These are phyloP conservation scores for Epistrophe grossulariae DNA, from an alignment of 2,888 invertebrate species.

Conservation along the genomic window DNA sequence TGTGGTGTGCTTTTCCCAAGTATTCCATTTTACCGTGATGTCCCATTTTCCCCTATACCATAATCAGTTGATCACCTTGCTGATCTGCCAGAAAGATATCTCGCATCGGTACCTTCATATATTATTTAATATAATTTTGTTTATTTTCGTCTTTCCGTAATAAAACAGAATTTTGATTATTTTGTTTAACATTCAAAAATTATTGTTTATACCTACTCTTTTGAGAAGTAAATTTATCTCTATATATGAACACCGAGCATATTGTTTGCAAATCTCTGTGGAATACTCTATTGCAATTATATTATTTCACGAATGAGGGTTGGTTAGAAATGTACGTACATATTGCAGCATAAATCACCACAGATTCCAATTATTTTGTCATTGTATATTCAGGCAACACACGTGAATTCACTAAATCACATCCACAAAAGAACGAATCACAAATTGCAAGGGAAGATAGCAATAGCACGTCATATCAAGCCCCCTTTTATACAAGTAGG, in stretches of 20 bases:
- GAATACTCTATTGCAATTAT: constrained; percentile 15
- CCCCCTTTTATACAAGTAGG: constrained; percentile 35
- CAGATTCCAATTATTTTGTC: constrained; percentile 63
- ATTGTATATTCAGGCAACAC: constrained; percentile 63
- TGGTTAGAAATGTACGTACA: constrained; percentile 20
- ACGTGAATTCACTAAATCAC: constrained; percentile 66
- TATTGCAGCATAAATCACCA: constrained; percentile 60
- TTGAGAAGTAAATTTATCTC: constrained; percentile 27
- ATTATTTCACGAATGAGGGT: constrained; percentile 25
- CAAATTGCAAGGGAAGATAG: constrained; percentile 50
- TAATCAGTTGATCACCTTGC: background rate
- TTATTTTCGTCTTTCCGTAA: background rate
- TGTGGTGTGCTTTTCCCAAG: too few species aligned
- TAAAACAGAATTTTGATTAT: constrained; percentile 1
- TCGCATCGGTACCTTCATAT: background rate
- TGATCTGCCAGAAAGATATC: background rate
- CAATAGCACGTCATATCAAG: background rate
- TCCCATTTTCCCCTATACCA: too few species aligned
- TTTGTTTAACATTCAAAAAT: background rate
- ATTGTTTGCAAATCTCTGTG: constrained; percentile 41
- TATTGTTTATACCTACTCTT: constrained; percentile 11
- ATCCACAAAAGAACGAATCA: constrained; percentile 14
- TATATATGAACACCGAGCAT: constrained; percentile 23
- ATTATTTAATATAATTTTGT: background rate
- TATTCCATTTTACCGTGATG: too few species aligned